phyloP scores from a whole-genome alignment of 2,113 vertebrate species.

The Petaurus breviceps region DNA sequence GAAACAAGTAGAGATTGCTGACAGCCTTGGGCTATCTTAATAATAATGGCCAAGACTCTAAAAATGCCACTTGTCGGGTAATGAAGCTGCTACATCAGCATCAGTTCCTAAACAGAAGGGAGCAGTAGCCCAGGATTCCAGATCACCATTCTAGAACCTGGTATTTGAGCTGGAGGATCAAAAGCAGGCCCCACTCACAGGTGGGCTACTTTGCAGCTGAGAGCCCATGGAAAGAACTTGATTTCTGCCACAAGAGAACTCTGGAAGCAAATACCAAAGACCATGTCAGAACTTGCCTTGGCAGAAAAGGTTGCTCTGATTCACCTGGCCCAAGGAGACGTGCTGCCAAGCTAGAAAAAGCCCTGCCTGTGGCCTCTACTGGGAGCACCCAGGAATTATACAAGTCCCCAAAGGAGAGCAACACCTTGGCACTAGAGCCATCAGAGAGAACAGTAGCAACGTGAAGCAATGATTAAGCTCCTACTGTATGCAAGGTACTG shows the following conservation, averaged over 20 bases:
- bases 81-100: not conserved
- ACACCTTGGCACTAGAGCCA: not conserved
- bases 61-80: not conserved
- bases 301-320: not conserved
- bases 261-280: not conserved
- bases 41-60: not conserved
- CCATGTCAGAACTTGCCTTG: not conserved
- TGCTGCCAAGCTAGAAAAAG: not conserved
- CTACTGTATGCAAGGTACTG: not conserved
- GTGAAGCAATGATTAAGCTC: not conserved
- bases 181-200: not conserved
- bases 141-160: not conserved
- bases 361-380: not conserved
- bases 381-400: not conserved
- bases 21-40: not conserved
- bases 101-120: not conserved
- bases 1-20: not conserved
- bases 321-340: not conserved
- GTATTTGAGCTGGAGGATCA: not conserved
- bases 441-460: not conserved
- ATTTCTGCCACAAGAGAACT: not conserved
- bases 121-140: not conserved
- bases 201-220: not conserved
- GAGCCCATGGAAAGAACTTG: not conserved
- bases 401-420: too few species aligned